Evolutionary conservation across 2,888 invertebrate species (phyloP).

Genomic region (Leucania comma): DNA sequence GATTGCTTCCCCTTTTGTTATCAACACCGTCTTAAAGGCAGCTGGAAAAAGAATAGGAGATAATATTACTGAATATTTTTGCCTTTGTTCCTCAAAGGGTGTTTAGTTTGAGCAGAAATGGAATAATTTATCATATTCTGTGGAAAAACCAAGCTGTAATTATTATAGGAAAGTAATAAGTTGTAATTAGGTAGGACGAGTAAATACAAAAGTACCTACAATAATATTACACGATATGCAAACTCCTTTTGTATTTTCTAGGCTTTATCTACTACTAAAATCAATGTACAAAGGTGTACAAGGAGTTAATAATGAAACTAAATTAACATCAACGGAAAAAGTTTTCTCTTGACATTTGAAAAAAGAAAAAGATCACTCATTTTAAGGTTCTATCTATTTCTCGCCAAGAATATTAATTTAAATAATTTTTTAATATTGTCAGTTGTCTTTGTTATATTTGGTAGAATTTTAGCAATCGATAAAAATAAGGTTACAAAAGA

Average conservation of each 20-base stretch:
- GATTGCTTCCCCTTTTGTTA: constrained; percentile 47
- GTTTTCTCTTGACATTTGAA: background rate
- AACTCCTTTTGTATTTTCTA: background rate
- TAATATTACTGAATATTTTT: constrained; percentile 22
- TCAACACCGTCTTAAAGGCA: constrained; percentile 14
- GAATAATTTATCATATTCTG: background rate
- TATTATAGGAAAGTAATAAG: no score
- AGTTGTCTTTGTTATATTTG: no score
- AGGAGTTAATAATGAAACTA: no score
- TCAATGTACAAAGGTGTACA: no score
- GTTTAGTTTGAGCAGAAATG: background rate
- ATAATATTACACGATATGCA: background rate
- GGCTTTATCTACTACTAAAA: background rate
- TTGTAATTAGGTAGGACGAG: no score
- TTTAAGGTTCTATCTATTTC: background rate
- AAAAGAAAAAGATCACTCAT: background rate
- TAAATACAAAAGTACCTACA: background rate
- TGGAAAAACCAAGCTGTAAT: background rate
- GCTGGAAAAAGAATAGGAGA: constrained; percentile 5
- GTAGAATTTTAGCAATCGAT: background rate
- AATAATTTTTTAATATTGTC: background rate
- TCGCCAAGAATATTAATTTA: background rate
- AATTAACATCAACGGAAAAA: background rate
- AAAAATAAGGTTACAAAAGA: background rate
- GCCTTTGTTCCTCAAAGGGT: constrained; percentile 20